A percentile compares a stretch with the other conserved stretches of the same genome.
Evolutionary conservation across 92 coral and sea anemone genomes (phyloP).

Genomic region (Hydrozoanthus gracilis): DNA sequence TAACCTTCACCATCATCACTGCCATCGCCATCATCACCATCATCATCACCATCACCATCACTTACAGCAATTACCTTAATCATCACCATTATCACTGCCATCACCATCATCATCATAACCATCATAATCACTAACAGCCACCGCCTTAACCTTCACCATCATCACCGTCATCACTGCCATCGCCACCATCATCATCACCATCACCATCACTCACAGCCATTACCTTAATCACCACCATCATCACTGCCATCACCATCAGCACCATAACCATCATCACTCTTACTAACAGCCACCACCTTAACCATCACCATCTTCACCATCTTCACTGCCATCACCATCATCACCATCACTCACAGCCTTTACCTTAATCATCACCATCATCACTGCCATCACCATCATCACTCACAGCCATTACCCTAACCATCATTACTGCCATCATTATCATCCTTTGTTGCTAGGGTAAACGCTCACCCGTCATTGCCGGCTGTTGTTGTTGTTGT

Average conservation of each 20-base stretch:
- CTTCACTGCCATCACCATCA: background rate
- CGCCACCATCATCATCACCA: background rate
- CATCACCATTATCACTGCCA: background rate
- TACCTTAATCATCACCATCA: background rate
- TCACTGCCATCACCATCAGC: background rate
- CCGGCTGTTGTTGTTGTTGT: conserved; percentile 27
- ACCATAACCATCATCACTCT: background rate
- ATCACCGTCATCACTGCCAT: background rate
- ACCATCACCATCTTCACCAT: background rate
- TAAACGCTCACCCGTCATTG: background rate
- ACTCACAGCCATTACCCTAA: background rate
- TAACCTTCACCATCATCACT: background rate
- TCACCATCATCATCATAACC: background rate
- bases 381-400: background rate
- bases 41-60: background rate
- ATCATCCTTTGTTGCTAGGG: background rate
- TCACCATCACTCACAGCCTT: background rate
- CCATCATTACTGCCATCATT: background rate
- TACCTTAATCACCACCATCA: background rate
- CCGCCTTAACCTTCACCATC: background rate
- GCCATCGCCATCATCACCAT: background rate
- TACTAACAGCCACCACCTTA: background rate
- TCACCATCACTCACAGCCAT: background rate
- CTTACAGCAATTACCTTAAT: background rate
- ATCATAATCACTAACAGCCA: background rate